Percentiles rank a stretch among this genome's conserved stretches.
Conservation (phyloP, 2,797 vertebrate species). For the Brotula barbata region DNA sequence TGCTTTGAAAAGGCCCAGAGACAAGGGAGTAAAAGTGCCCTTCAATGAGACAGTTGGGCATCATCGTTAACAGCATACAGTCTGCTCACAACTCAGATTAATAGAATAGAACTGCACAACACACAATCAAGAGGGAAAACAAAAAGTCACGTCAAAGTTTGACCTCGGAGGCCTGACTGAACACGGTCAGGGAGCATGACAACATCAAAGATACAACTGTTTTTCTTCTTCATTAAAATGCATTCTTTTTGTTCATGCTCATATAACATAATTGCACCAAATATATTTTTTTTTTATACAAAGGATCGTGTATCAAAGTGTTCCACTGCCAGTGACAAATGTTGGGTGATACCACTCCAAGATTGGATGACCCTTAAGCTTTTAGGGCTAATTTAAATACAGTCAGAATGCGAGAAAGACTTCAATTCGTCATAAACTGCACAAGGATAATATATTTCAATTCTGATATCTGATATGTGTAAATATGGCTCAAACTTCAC, state of each 20-base stretch:
- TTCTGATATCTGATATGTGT: conserved; percentile 50
- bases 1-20: conserved; percentile 53
- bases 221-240: conserved; percentile 30
- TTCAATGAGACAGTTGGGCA: conserved; percentile 40
- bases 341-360: conserved; percentile 10
- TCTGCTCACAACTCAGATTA: conserved; percentile 38
- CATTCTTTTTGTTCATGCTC: conserved; percentile 64
- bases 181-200: conserved; percentile 41
- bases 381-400: conserved; percentile 8
- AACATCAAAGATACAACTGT: conserved; percentile 36
- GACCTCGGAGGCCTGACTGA: conserved; percentile 43
- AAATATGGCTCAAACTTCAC: conserved; percentile 30
- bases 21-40: conserved; percentile 28
- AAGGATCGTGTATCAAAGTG: conserved; percentile 44
- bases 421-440: conserved; percentile 16
- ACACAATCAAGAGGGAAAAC: conserved; percentile 30
- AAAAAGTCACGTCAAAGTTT: conserved; percentile 46
- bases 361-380: conserved; percentile 15
- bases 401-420: conserved; percentile 21
- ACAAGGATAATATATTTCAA: conserved; percentile 8
- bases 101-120: conserved; percentile 54
- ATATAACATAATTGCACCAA: conserved; percentile 60
- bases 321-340: conserved; percentile 31
- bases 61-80: conserved; percentile 41
- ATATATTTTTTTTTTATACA: conserved; percentile 59